Evolutionary conservation across 1,140 invertebrate species (phyloP).

Genomic region (Pteromalus puparum): DNA sequence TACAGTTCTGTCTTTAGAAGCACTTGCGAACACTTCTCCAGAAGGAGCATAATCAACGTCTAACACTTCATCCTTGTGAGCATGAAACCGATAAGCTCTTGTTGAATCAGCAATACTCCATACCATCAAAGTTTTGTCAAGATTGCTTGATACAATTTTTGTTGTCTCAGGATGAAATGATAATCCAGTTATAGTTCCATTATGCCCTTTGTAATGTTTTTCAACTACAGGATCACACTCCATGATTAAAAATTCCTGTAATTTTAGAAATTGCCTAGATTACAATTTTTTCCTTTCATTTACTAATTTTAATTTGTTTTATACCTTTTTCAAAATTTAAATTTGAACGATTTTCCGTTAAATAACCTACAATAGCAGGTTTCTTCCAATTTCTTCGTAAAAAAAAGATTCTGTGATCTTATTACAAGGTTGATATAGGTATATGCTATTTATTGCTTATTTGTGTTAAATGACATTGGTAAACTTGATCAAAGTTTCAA

Average conservation of each 20-base stretch:
- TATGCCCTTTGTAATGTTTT: slow-evolving; percentile 88
- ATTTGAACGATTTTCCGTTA: neutral
- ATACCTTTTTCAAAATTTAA: neutral
- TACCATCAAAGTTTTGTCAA: slow-evolving; percentile 86
- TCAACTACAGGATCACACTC: slow-evolving; percentile 81
- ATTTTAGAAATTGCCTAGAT: neutral
- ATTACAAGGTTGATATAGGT: too few species aligned
- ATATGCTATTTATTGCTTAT: too few species aligned
- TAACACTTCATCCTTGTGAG: slow-evolving; percentile 79
- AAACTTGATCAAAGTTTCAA: too few species aligned
- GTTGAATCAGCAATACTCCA: slow-evolving; percentile 84
- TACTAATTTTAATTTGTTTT: neutral
- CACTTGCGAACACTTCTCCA: slow-evolving; percentile 88
- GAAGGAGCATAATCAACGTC: slow-evolving; percentile 87
- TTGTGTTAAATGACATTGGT: too few species aligned
- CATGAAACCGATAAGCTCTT: slow-evolving; percentile 81
- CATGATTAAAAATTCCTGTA: slow-evolving; percentile 35
- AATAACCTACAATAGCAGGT: neutral
- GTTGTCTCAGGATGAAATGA: slow-evolving; percentile 85
- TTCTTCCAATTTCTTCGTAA: too few species aligned
- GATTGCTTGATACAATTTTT: slow-evolving; percentile 86
- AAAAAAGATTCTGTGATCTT: too few species aligned
- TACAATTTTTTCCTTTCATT: neutral
- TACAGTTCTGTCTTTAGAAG: slow-evolving; percentile 88
- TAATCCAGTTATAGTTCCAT: slow-evolving; percentile 83